Conservation (phyloP, 1,140 invertebrate genomes). For the Diorhabda elongata region DNA sequence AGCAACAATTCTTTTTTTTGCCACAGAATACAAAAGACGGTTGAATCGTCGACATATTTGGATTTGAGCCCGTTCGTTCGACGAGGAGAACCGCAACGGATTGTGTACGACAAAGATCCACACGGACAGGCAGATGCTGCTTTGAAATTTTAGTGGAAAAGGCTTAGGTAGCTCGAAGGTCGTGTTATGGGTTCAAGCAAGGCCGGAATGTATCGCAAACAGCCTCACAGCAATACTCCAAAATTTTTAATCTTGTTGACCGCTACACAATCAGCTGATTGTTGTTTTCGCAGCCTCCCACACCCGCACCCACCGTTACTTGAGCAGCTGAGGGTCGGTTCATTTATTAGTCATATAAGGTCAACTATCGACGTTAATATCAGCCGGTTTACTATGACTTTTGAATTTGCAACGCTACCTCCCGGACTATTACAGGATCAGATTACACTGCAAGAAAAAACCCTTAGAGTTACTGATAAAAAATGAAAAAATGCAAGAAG, state of each 20-base stretch:
- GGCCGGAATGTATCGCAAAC: constrained; percentile 5
- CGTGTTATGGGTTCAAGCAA: constrained; percentile 4
- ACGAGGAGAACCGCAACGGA: background rate
- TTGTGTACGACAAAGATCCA: background rate
- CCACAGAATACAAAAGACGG: constrained; percentile 8
- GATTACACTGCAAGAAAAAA: too few species aligned
- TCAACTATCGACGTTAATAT: too few species aligned
- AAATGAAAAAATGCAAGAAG: too few species aligned
- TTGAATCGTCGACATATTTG: background rate
- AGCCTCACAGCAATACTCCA: constrained; percentile 3
- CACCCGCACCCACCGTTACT: too few species aligned
- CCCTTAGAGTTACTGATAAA: too few species aligned
- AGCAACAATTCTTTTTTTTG: constrained; percentile 8
- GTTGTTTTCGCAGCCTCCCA: background rate
- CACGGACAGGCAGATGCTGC: constrained; percentile 6
- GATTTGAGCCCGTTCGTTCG: too few species aligned
- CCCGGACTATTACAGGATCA: too few species aligned
- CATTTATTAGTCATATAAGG: too few species aligned
- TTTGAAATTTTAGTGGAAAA: background rate
- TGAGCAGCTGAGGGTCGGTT: too few species aligned
- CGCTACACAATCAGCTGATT: background rate
- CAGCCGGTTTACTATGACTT: too few species aligned
- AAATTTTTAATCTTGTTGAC: background rate
- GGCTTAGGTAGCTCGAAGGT: background rate
- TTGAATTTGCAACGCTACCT: too few species aligned